A percentile compares a stretch with the other conserved stretches of the same genome.
Evolutionary conservation across 2,113 vertebrate species (phyloP).

Genomic region (Pardalotus punctatus): DNA sequence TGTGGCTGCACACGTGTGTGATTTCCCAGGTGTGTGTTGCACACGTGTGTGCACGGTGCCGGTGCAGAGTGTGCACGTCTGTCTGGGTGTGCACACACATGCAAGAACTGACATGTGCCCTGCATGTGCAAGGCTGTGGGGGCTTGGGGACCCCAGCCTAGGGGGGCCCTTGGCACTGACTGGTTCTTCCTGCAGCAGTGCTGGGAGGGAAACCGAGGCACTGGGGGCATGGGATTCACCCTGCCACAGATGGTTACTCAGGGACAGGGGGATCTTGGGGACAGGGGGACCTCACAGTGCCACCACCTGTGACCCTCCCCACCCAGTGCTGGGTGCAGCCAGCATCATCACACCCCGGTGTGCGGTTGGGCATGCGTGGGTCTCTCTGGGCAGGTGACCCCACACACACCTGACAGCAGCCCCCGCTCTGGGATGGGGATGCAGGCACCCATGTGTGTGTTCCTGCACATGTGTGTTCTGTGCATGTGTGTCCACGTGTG

Average conservation of each 20-base stretch:
- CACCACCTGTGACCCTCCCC: background rate
- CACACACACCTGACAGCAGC: background rate
- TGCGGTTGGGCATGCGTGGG: fast-evolving
- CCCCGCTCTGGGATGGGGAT: no score
- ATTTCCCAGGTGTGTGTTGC: background rate
- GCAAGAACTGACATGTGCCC: background rate
- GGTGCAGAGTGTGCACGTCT: fast-evolving
- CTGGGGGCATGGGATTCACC: fast-evolving
- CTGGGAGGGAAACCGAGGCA: background rate
- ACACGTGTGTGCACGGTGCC: background rate
- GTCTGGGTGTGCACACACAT: background rate
- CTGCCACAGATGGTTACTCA: background rate
- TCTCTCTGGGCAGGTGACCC: background rate
- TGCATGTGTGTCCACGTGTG: background rate
- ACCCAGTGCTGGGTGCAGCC: fast-evolving
- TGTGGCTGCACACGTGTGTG: background rate
- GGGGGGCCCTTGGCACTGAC: fast-evolving
- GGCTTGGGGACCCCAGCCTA: background rate
- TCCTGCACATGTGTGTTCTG: background rate
- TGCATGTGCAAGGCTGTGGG: background rate
- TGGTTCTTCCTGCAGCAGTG: background rate
- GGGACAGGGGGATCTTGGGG: background rate
- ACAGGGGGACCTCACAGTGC: background rate
- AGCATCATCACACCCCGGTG: fast-evolving
- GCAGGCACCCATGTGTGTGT: background rate